These are phyloP conservation scores for Brachystomella parvula DNA, from an alignment of 1,140 invertebrate genomes.

Conservation along the genomic window DNA sequence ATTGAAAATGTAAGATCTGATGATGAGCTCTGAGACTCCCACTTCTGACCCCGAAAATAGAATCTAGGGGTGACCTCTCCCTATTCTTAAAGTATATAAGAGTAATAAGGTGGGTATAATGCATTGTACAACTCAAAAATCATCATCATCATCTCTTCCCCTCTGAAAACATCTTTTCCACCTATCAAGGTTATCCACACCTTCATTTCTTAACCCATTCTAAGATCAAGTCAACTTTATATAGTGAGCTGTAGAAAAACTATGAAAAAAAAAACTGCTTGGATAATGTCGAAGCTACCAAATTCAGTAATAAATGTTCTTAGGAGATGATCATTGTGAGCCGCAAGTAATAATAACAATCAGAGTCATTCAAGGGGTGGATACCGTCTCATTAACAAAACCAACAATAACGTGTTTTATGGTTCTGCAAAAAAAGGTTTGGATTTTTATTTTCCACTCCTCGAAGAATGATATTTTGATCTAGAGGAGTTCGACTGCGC, in stretches of 20 bases:
- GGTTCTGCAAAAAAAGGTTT: too few relatives aligned
- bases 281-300: too few relatives aligned
- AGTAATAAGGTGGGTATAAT: not conserved
- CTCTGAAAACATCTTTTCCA: not conserved
- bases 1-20: too few relatives aligned
- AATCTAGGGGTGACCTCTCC: slow-evolving; percentile 26
- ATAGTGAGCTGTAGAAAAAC: not conserved
- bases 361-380: too few relatives aligned
- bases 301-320: too few relatives aligned
- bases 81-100: not conserved
- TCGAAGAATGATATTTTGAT: too few relatives aligned
- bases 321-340: too few relatives aligned
- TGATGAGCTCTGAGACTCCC: slow-evolving; percentile 21
- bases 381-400: too few relatives aligned
- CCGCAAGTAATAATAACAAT: too few relatives aligned
- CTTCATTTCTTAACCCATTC: not conserved
- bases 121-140: not conserved
- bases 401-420: too few relatives aligned
- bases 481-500: too few relatives aligned
- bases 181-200: slow-evolving; percentile 24
- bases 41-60: slow-evolving; percentile 33
- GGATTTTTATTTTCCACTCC: too few relatives aligned
- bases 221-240: not conserved
- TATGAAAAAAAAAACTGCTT: not conserved
- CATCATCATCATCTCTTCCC: slow-evolving; percentile 5